Evolutionary conservation across 2,113 vertebrate species (phyloP), one percentile per base, ranked within the genome.

Genomic region (Erythrocebus patas): DNA sequence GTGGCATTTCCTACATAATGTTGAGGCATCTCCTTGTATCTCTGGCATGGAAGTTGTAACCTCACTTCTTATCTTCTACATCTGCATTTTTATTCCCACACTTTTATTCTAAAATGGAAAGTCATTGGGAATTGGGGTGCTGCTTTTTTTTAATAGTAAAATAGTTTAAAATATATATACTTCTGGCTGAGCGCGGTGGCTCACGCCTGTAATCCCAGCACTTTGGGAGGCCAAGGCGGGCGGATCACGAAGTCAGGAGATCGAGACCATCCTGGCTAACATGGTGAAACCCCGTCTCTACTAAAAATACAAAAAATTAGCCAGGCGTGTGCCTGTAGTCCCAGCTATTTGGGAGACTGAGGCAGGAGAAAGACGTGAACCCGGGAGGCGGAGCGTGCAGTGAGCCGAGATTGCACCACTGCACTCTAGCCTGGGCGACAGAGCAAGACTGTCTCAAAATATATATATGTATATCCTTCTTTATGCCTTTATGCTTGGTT

Each of bases 31-130:
- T 84, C 38, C 82, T 92, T 87, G 4, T 72, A 72, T 61, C 16
- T 88, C 79, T 92, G 79, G 68, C 43, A 40, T n/a, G 57, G 64
- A 97, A 40, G 16, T 32, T 88, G 27, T 72, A 43, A 55, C 38
- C 48, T 68, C 16, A 64, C 18, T 70, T 93, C 68, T 94, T 52
- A 68, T 12, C 14, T 32, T 92, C 25, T 43, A 35, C 9, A 27
- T 18, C 25, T 89, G 38, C 20, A 75, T 66, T 78, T 97, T 88
- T 75, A 45, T 57, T 72, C 61, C 25, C 14, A 64, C 14, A 11
- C 50, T 96, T 95, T 82, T 48, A 96, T 82, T 92, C 76, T 93
- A 92, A 86, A 97, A 66, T 48, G 82, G 14, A 96, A 57, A 11
- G 43, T 55, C 18, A 90, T 64, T 68, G 81, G 6, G 50, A 80